phyloP scores from a whole-genome alignment of 2,113 vertebrate species.

The Phalacrocorax brasilianus region DNA sequence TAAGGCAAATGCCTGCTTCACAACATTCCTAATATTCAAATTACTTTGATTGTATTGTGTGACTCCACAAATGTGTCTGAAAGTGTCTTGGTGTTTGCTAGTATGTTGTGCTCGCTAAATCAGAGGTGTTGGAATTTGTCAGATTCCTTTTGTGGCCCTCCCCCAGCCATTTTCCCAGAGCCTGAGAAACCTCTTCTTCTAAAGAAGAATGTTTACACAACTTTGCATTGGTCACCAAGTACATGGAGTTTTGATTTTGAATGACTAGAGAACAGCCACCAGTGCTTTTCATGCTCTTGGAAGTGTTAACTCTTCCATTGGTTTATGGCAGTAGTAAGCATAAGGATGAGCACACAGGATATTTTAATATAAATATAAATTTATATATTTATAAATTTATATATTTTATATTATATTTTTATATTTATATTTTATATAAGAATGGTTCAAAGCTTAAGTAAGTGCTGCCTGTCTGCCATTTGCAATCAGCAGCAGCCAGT shows the following conservation, averaged over 20 bases:
- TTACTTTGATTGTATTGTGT: background rate
- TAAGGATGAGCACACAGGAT: background rate
- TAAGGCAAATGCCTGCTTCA: background rate
- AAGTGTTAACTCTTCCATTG: background rate
- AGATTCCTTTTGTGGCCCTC: background rate
- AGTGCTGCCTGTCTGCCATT: background rate
- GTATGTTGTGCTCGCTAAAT: background rate
- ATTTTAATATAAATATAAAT: background rate
- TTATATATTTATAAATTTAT: background rate
- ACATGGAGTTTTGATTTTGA: background rate
- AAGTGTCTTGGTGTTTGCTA: background rate
- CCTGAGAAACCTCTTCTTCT: slow-evolving; percentile 23
- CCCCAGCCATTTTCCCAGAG: slow-evolving; percentile 14
- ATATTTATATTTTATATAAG: background rate
- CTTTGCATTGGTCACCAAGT: background rate
- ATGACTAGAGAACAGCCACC: background rate
- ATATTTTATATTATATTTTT: background rate
- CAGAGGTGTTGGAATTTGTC: slow-evolving; percentile 49
- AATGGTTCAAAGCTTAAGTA: background rate
- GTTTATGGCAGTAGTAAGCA: background rate
- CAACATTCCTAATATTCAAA: background rate
- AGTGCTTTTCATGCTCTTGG: background rate
- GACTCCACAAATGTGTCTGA: background rate
- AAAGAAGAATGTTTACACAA: slow-evolving; percentile 45
- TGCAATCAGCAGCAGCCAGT: background rate